Conservation (phyloP, 2,888 invertebrate genomes). For the Noctua janthina region DNA sequence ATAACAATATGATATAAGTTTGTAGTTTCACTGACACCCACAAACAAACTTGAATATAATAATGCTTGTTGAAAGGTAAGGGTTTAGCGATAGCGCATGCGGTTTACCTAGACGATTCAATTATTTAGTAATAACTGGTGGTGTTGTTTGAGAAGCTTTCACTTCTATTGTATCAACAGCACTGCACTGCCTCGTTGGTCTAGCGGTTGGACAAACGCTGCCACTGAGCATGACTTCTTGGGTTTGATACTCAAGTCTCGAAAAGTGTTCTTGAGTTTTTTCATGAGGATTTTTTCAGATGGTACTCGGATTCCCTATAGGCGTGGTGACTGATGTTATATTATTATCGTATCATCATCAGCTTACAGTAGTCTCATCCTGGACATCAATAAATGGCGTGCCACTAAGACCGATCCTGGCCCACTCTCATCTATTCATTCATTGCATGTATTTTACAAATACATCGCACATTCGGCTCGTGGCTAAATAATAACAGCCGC, state of each 20-base stretch:
- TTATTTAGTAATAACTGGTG: background rate
- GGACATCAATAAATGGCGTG: too few species aligned
- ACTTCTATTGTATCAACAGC: slow-evolving; percentile 4
- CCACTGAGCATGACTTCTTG: background rate
- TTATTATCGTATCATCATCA: too few species aligned
- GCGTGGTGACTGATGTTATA: too few species aligned
- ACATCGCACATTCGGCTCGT: background rate
- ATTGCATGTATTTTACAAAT: too few species aligned
- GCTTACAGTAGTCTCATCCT: too few species aligned
- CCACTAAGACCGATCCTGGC: too few species aligned
- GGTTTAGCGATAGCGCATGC: background rate
- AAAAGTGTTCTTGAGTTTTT: too few species aligned
- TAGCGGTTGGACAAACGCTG: background rate
- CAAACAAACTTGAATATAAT: background rate
- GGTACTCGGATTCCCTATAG: too few species aligned
- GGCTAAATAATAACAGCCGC: background rate
- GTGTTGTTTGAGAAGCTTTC: slow-evolving; percentile 16
- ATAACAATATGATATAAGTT: too few species aligned
- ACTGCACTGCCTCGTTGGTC: background rate
- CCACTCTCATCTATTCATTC: too few species aligned
- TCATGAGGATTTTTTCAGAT: too few species aligned
- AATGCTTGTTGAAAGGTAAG: background rate
- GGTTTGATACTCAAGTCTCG: background rate
- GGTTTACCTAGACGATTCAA: slow-evolving; percentile 5
- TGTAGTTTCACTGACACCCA: background rate